These are phyloP conservation scores for Lordiphosa mommai DNA, from an alignment of 1,140 invertebrate genomes.

Conservation along the genomic window DNA sequence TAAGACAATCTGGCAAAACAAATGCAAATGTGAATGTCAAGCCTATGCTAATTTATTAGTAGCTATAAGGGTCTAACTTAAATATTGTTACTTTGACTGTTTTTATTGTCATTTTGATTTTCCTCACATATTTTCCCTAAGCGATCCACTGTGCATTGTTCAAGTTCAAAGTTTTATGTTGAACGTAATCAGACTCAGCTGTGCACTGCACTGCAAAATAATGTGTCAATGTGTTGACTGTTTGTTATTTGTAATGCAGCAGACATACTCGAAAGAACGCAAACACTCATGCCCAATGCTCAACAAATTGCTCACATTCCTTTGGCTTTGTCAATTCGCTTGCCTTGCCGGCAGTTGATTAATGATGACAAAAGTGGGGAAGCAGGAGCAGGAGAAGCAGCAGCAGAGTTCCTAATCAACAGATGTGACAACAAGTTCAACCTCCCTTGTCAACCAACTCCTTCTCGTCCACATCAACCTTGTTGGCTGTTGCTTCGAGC, in stretches of 20 bases:
- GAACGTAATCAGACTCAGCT: constrained; percentile 58
- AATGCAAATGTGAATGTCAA: no score
- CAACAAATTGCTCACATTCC: constrained; percentile 57
- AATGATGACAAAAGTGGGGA: constrained; percentile 67
- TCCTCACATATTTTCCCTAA: no score
- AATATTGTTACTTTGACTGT: no score
- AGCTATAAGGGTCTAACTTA: no score
- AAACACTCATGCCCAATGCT: constrained; percentile 21
- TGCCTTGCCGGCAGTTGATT: constrained; percentile 60
- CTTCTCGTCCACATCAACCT: constrained; percentile 38
- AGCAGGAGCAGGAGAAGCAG: no score
- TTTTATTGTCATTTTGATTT: no score
- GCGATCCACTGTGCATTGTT: constrained; percentile 6
- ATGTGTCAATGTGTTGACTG: constrained; percentile 63
- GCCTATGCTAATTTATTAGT: no score
- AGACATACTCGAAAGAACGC: constrained; percentile 2
- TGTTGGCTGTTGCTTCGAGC: constrained; percentile 39
- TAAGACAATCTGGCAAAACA: no score
- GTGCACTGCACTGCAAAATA: constrained; percentile 66
- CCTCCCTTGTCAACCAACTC: constrained; percentile 31
- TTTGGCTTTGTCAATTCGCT: constrained; percentile 58
- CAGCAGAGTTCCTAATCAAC: constrained; percentile 54
- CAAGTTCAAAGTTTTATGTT: constrained; percentile 55
- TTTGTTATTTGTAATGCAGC: constrained; percentile 54
- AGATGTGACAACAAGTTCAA: constrained; percentile 41